These are phyloP conservation scores for Columbina picui DNA, from an alignment of 2,113 vertebrate species.

Conservation along the genomic window DNA sequence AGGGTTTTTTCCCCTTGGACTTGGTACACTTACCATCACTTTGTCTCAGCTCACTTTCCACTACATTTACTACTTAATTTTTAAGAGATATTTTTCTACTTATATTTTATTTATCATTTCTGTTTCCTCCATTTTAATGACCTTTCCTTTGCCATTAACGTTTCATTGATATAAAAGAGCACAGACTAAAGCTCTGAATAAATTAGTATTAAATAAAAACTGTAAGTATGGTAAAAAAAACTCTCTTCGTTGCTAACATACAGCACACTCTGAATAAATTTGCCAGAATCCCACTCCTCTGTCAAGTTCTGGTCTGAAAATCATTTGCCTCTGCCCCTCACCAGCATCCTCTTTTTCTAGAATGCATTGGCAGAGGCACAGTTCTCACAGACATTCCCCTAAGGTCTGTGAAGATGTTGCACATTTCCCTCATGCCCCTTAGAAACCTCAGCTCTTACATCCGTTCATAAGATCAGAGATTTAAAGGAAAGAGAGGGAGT, in stretches of 20 bases:
- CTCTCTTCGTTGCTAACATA: background rate
- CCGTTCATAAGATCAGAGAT: background rate
- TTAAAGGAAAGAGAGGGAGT: background rate
- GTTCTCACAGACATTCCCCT: fast-evolving
- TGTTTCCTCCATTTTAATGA: background rate
- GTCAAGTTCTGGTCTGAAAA: background rate
- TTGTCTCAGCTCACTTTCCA: background rate
- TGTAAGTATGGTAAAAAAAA: fast-evolving
- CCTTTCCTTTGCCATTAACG: background rate
- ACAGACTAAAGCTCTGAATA: background rate
- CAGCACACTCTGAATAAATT: background rate
- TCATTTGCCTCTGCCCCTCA: background rate
- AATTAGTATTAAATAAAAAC: background rate
- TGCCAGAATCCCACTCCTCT: background rate
- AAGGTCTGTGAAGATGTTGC: background rate
- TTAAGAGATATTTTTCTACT: background rate
- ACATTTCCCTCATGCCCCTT: background rate
- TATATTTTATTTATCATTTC: background rate
- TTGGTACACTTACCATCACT: background rate
- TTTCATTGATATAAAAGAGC: background rate
- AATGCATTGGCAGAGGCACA: background rate
- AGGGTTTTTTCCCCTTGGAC: fast-evolving
- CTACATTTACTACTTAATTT: background rate
- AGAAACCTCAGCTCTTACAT: fast-evolving
- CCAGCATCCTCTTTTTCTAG: background rate